Evolutionary conservation across 2,888 invertebrate genomes (phyloP), one percentile per base, ranked within the genome.

Genomic region (Achlya flavicornis): DNA sequence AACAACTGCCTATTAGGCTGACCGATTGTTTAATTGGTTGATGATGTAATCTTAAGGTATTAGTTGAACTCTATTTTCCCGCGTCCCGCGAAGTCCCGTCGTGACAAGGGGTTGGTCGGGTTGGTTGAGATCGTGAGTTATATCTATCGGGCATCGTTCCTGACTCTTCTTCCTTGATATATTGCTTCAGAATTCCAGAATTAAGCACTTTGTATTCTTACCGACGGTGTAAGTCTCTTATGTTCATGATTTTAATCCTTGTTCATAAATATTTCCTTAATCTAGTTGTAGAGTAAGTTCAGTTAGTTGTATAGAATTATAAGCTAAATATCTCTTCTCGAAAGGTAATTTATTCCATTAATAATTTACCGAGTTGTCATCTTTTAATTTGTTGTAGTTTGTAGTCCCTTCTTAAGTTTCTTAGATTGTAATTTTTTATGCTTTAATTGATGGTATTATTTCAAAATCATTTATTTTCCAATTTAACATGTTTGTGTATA

Each of bases 71-170:
- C 14, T 33, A 58, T 58, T 32, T 53, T 41, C 19, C 41, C 41
- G 19, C 43, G 58, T 62, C 41, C 61, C 26, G 26, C 2, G 26
- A 26, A 26, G 26, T 26, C 26, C 26, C 48, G 58, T 75, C 79
- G 79, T 79, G 79, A 76, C 68, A 69, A 67, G 63, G 66, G 70
- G 76, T 74, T 73, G 48, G 64, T 58, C 33, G 66, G 67, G 53
- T 53, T 53, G 53, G 19, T 19, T 53, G 10, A 16, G 53, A 74
- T 76, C 79, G 78, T 75, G 75, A 65, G 67, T 41, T 63, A 62
- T 62, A 48, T 41, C 74, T 83, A 85, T 83, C 85, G 80, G 76
- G 64, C 85, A 86, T 86, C 86, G 82, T 63, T 66, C 53, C 77
- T 71, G 73, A 65, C 71, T 73, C 79, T 77, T 76, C 72, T 70